Evolutionary conservation across 2,888 invertebrate genomes (phyloP).

Genomic region (Drosophila nigricruria): DNA sequence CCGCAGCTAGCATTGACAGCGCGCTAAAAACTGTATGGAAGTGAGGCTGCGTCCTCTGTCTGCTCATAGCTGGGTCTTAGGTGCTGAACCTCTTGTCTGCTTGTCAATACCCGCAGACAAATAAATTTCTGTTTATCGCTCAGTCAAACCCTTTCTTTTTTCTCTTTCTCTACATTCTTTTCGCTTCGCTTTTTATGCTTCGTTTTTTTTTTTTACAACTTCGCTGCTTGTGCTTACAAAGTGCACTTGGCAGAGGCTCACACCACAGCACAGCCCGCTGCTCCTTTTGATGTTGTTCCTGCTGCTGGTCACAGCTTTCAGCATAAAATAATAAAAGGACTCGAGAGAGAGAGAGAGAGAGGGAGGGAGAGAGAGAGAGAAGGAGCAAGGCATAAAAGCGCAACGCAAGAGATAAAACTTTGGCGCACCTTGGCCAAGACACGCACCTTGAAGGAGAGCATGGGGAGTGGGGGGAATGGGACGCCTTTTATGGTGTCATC

Average conservation of each 20-base stretch:
- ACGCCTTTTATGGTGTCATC: slow-evolving; percentile 68
- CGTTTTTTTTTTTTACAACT: slow-evolving; percentile 52
- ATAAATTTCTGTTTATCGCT: slow-evolving; percentile 77
- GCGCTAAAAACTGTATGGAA: slow-evolving; percentile 17
- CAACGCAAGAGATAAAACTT: slow-evolving; percentile 70
- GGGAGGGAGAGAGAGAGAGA: neutral
- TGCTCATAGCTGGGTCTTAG: neutral
- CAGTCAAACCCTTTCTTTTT: slow-evolving; percentile 62
- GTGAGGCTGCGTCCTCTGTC: neutral
- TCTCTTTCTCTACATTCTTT: slow-evolving; percentile 14
- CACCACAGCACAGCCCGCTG: slow-evolving; percentile 22
- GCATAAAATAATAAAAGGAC: slow-evolving; percentile 40
- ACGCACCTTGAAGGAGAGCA: neutral
- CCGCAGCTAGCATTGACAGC: slow-evolving; percentile 27
- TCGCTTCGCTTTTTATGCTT: slow-evolving; percentile 51
- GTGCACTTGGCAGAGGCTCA: slow-evolving; percentile 66
- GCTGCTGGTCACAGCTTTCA: slow-evolving; percentile 66
- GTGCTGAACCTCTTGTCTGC: slow-evolving; percentile 40
- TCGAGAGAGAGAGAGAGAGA: neutral
- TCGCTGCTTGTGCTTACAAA: slow-evolving; percentile 59
- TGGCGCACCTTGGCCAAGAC: slow-evolving; percentile 58
- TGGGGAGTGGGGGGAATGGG: slow-evolving; percentile 10
- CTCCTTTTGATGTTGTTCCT: slow-evolving; percentile 46
- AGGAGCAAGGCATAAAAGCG: slow-evolving; percentile 27
- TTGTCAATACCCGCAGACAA: slow-evolving; percentile 80